Percentiles rank a stretch among this genome's conserved stretches.
These are phyloP conservation scores for Radopholus similis DNA, from an alignment of 1,140 invertebrate species.

Conservation along the genomic window DNA sequence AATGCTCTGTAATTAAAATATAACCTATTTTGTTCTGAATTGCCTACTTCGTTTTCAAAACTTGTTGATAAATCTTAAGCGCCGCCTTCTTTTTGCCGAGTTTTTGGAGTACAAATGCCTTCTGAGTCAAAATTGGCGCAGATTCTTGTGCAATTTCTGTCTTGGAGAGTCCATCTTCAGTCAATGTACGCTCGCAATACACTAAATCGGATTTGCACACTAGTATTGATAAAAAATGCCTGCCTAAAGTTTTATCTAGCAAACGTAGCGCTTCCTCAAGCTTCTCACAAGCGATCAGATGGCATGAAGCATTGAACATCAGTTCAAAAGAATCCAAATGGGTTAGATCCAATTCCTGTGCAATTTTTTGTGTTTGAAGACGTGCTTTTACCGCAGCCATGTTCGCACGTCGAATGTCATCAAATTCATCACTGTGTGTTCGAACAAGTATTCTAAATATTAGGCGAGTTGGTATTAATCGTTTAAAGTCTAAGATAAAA, in stretches of 20 bases:
- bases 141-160: slow-evolving; percentile 43
- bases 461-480: neutral
- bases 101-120: slow-evolving; percentile 32
- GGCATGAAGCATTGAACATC: slow-evolving; percentile 38
- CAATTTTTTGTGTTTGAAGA: slow-evolving; percentile 24
- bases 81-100: slow-evolving; percentile 31
- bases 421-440: slow-evolving; percentile 39
- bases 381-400: slow-evolving; percentile 34
- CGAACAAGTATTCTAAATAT: slow-evolving; percentile 36
- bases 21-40: neutral
- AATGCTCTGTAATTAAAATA: slow-evolving; percentile 13
- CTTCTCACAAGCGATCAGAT: slow-evolving; percentile 23
- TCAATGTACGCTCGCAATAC: slow-evolving; percentile 24
- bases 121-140: slow-evolving; percentile 37
- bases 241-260: slow-evolving; percentile 30
- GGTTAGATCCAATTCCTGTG: slow-evolving; percentile 10
- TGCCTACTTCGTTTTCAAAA: slow-evolving; percentile 30
- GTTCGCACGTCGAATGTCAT: slow-evolving; percentile 43
- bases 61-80: slow-evolving; percentile 25
- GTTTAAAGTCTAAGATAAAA: slow-evolving; percentile 9
- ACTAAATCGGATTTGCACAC: neutral
- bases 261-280: slow-evolving; percentile 32
- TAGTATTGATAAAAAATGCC: neutral
- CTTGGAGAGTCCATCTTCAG: slow-evolving; percentile 24
- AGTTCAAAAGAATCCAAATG: slow-evolving; percentile 38